Conservation (phyloP, 30 jellyfish, hydroid and myxozoan genomes). For the Hydra vulgaris region DNA sequence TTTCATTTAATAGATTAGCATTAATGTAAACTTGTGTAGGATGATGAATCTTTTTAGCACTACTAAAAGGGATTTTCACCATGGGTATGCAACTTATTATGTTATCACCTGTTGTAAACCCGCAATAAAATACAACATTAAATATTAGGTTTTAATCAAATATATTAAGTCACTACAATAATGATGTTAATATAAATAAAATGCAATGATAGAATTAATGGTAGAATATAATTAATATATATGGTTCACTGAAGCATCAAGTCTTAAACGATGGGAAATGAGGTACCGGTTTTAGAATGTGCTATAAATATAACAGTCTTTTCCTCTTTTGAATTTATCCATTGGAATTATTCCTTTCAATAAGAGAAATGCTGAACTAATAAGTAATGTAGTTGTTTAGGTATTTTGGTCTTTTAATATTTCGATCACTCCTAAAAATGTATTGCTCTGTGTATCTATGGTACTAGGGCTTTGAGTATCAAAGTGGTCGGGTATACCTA, state of each 20-base stretch:
- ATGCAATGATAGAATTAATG: too few species aligned
- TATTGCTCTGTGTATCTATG: too few species aligned
- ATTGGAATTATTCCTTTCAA: too few species aligned
- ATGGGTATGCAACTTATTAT: too few species aligned
- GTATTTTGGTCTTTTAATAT: not conserved
- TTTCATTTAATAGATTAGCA: too few species aligned
- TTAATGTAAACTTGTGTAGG: too few species aligned
- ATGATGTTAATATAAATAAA: too few species aligned
- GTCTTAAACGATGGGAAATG: not conserved
- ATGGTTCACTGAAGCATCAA: not conserved
- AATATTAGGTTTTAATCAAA: not conserved
- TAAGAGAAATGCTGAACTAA: not conserved
- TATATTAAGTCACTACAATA: not conserved
- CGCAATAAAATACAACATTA: not conserved
- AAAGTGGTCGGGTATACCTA: too few species aligned
- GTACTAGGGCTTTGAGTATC: too few species aligned
- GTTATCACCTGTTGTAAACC: not conserved
- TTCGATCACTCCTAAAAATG: too few species aligned
- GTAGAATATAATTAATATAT: not conserved
- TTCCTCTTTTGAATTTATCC: not conserved
- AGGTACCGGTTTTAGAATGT: not conserved
- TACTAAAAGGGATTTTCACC: too few species aligned
- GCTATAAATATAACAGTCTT: not conserved
- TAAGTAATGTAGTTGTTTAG: not conserved
- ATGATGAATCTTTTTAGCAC: too few species aligned